phyloP scores from a whole-genome alignment of 35 echinoderm and acorn worm species.

The Ptychodera flava region DNA sequence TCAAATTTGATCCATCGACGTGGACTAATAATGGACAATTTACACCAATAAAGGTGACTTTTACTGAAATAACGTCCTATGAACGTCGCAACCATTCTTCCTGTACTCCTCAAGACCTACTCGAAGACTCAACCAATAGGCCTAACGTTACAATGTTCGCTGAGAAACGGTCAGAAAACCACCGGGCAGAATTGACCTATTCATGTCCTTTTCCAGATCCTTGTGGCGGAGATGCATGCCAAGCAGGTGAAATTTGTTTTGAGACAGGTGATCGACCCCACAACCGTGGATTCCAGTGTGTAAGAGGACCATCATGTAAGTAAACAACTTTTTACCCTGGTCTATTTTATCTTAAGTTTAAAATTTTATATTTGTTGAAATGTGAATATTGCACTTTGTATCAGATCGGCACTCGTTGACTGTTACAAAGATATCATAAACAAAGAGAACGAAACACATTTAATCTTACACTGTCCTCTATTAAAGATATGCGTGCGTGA shows the following conservation, averaged over 20 bases:
- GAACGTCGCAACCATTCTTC: too few species aligned
- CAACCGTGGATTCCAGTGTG: not conserved
- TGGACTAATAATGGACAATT: too few species aligned
- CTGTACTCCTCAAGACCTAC: not conserved
- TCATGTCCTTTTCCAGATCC: not conserved
- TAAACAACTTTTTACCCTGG: not conserved
- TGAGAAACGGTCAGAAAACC: not conserved
- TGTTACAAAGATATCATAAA: not conserved
- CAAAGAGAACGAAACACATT: not conserved
- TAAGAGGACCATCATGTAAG: not conserved
- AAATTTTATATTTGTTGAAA: not conserved
- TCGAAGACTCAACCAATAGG: not conserved
- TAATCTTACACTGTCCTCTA: not conserved
- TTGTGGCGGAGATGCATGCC: not conserved
- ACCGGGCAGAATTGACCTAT: not conserved
- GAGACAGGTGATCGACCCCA: not conserved
- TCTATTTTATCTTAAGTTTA: not conserved
- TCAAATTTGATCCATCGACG: too few species aligned
- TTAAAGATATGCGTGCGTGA: not conserved
- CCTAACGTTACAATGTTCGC: not conserved
- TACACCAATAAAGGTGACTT: too few species aligned
- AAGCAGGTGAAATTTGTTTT: not conserved
- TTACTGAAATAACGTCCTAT: not conserved
- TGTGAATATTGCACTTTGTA: not conserved
- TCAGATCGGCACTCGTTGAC: not conserved